A percentile compares a stretch with the other conserved stretches of the same genome.
phyloP scores from a whole-genome alignment of 2,113 vertebrate genomes.

The Dermatemys mawii region DNA sequence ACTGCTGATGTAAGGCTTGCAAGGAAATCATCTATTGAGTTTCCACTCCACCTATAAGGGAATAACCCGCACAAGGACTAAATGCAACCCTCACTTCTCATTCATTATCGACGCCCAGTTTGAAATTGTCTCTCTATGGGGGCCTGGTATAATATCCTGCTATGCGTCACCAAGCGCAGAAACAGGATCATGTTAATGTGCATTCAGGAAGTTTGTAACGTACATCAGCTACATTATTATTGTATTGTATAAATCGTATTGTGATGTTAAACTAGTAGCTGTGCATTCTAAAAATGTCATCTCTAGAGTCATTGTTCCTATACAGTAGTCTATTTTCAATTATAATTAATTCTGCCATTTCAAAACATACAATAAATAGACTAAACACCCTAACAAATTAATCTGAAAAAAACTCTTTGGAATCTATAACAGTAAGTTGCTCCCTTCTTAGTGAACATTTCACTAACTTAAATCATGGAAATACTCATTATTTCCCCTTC shows the following conservation, averaged over 20 bases:
- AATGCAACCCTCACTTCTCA: not conserved
- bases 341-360: not conserved
- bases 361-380: not conserved
- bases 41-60: not conserved
- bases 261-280: not conserved
- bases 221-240: not conserved
- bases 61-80: not conserved
- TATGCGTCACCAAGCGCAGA: not conserved
- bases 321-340: not conserved
- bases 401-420: not conserved
- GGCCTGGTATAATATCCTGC: not conserved
- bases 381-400: slow-evolving; percentile 34
- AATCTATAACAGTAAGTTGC: slow-evolving; percentile 23
- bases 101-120: not conserved
- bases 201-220: not conserved
- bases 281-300: not conserved
- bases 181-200: not conserved
- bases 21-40: not conserved
- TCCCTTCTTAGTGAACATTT: slow-evolving; percentile 29
- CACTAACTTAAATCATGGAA: not conserved
- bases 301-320: not conserved
- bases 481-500: not conserved
- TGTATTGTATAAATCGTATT: not conserved
- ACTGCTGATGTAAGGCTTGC: not conserved
- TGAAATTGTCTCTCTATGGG: not conserved